These are phyloP conservation scores for Saccostrea echinata DNA, from an alignment of 1,140 invertebrate species.

Conservation along the genomic window DNA sequence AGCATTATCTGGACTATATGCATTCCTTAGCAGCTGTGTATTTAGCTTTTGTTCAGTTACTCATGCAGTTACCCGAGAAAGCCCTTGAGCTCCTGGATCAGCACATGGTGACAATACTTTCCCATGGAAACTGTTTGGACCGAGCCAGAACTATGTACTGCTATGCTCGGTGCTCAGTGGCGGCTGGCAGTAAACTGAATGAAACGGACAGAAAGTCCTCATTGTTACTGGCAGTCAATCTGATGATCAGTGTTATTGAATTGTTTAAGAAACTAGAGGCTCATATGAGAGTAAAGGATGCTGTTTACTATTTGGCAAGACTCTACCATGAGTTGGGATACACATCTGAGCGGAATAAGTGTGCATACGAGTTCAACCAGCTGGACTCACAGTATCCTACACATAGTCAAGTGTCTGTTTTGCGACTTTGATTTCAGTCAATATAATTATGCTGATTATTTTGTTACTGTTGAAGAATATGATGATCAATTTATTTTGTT, in stretches of 20 bases:
- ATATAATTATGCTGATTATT: neutral
- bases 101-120: constrained; percentile 86
- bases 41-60: constrained; percentile 86
- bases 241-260: constrained; percentile 85
- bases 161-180: constrained; percentile 82
- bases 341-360: constrained; percentile 73
- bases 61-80: constrained; percentile 87
- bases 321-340: constrained; percentile 75
- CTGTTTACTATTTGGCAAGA: constrained; percentile 77
- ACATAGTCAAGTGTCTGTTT: constrained; percentile 57
- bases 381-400: constrained; percentile 76
- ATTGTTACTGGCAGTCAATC: constrained; percentile 83
- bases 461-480: neutral
- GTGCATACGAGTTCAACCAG: constrained; percentile 75
- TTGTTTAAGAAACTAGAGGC: constrained; percentile 88
- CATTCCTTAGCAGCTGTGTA: constrained; percentile 88
- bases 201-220: constrained; percentile 73
- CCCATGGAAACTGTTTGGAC: constrained; percentile 90
- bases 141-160: constrained; percentile 84
- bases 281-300: constrained; percentile 86
- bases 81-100: constrained; percentile 86
- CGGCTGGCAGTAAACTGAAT: constrained; percentile 81
- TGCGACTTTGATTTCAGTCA: neutral
- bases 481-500: no score
- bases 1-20: constrained; percentile 88